Evolutionary conservation across 1,140 invertebrate genomes (phyloP), one percentile per base, ranked within the genome.

Genomic region (Scaptomyza pallida): DNA sequence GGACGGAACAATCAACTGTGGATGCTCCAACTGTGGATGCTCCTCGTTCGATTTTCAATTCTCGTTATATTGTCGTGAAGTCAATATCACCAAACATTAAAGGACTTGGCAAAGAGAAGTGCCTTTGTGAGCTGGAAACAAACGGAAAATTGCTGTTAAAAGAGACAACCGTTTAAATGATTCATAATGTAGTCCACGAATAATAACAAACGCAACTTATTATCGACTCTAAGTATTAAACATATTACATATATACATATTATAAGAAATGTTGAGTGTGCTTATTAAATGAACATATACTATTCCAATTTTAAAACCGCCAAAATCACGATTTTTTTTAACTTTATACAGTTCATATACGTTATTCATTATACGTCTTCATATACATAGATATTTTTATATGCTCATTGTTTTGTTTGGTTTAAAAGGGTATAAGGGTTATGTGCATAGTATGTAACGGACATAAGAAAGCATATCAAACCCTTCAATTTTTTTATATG

Each of bases 1-100:
- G 85, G 85, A 81, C 71, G 60, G 80, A 89, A 23, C 85, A 89
- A 33, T 81, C 86, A 2, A 74, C 71, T 51, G 50, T 72, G 19
- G 85, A 89, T 15, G 68, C 63, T 13, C 45, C 52, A 4, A 61
- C 23, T 5, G 50, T 72, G 19, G 85, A 89, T 15, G 68, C 63
- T 13, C 45, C 52, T 5, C 57, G 5, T 5, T 26, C 65, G 4
- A 16, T 55, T 21, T 50, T 55, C 16, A 69, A 68, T n/a, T 75
- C 81, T 9, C 77, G 65, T 41, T 86, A 86, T 16, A 73, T 86
- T 47, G 16, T 75, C 10, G 60, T 86, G n/a, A 86, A 80, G 26
- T 43, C 73, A 19, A 57, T 70, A 40, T 30, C 57, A 6, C 40
- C 73, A 10, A 78, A 37, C 3, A 45, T 33, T 6, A 30, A 41